Percentiles rank a stretch among this genome's conserved stretches.
These are phyloP conservation scores for Hypolimnas misippus DNA, from an alignment of 2,888 invertebrate genomes.

Conservation along the genomic window DNA sequence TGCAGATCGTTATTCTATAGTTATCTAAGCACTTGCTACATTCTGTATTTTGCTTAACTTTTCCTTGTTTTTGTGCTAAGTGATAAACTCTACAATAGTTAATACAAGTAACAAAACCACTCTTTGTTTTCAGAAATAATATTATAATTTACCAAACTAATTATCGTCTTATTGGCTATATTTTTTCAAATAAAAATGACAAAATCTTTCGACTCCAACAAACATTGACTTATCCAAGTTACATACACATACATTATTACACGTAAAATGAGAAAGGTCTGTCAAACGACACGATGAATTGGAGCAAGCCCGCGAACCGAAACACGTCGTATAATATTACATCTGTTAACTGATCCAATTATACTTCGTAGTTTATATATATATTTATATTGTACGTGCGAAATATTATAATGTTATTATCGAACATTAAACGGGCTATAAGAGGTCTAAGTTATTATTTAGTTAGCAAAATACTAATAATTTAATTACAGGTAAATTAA, in stretches of 20 bases:
- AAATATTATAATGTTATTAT: conserved; percentile 3
- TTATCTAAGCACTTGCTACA: conserved; percentile 27
- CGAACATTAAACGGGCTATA: background rate
- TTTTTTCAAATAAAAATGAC: no score
- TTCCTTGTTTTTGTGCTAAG: conserved; percentile 25
- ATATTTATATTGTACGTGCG: conserved; percentile 7
- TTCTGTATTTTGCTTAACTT: conserved; percentile 22
- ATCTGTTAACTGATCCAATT: conserved; percentile 76
- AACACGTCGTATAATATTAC: conserved; percentile 72
- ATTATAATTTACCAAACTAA: no score
- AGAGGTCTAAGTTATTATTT: background rate
- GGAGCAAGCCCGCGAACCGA: conserved; percentile 77
- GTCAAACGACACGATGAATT: conserved; percentile 78
- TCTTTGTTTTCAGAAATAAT: no score
- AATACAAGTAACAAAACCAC: background rate
- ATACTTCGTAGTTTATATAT: conserved; percentile 57
- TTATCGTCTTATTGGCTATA: background rate
- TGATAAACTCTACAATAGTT: background rate
- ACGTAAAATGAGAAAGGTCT: conserved; percentile 80
- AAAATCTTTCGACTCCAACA: background rate
- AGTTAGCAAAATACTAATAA: no score
- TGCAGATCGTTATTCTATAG: conserved; percentile 23
- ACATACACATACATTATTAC: conserved; percentile 38
- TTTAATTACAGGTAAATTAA: no score
- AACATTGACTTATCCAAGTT: conserved; percentile 16